Evolutionary conservation across 1,140 invertebrate genomes (phyloP), one percentile per base, ranked within the genome.

Genomic region (Monomorium pharaonis): DNA sequence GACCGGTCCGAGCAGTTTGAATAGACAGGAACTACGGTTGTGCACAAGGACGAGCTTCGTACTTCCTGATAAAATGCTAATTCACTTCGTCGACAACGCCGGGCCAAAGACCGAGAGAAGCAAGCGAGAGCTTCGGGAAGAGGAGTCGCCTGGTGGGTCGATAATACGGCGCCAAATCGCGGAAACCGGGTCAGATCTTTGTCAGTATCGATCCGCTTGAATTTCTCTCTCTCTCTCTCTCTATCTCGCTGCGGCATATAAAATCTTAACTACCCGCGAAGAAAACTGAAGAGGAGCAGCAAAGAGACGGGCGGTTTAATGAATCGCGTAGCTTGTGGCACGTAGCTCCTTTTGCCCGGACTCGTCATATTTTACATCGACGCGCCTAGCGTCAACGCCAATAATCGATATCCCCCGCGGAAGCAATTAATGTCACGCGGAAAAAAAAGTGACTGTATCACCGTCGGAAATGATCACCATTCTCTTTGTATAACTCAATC

Each of bases 11-110:
- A 62, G 24, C 54, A 42, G 74, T 60, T 42, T n/a, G n/a, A n/a
- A 21, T 56, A n/a, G 65, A 27, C 62, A 47, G 76, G 51, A 78
- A 67, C 65, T 78, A 78, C 44, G 75, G 42, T 78, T 7, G 44
- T 65, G 76, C 60, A 30, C 76, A 65, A 78, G 58, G 58, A 65
- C 76, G 42, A 33, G 30, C 30, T 18, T 44, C 76, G 76, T 67
- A 37, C 44, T 80, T 69, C n/a, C 62, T 51, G 62, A 69, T 80
- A 69, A 80, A 80, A 80, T 69, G 77, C 62, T 80, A 80, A 80
- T 80, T 80, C 44, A 54, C 60, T 33, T 51, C 2, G 62, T 37
- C 60, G 76, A 67, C 27, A 51, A 65, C 37, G 14, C 30, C 30
- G 47, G 27, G 77, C 33, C 47, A 21, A 69, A 69, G 77, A 42